A percentile compares a stretch with the other conserved stretches of the same genome.
phyloP scores from a whole-genome alignment of 2,113 vertebrate genomes.

The Eptesicus fuscus region DNA sequence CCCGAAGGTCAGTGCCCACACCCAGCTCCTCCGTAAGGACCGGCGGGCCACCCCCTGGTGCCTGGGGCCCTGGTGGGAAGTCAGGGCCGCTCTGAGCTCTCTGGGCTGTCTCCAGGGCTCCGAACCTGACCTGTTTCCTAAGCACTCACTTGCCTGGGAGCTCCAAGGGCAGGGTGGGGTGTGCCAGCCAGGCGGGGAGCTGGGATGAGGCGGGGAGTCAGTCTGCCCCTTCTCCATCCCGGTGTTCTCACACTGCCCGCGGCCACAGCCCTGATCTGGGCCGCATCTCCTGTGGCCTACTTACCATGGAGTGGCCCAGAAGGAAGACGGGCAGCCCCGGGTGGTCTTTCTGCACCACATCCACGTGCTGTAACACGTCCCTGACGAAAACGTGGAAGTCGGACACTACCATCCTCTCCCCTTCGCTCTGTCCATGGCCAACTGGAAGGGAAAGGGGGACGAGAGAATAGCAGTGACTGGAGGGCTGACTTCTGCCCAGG shows the following conservation, averaged over 20 bases:
- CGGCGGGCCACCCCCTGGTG: not conserved
- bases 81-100: not conserved
- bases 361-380: slow-evolving; percentile 93
- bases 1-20: not conserved
- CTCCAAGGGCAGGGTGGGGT: not conserved
- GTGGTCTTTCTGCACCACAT: slow-evolving; percentile 87
- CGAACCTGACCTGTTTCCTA: not conserved
- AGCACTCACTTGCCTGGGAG: not conserved
- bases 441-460: slow-evolving; percentile 79
- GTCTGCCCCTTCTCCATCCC: not conserved
- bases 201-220: not conserved
- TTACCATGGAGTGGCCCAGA: slow-evolving; percentile 97
- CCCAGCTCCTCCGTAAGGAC: not conserved
- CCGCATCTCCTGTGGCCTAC: not conserved
- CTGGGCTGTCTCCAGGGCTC: not conserved
- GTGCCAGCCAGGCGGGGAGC: not conserved
- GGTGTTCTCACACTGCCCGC: not conserved
- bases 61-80: not conserved
- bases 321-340: slow-evolving; percentile 91
- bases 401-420: slow-evolving; percentile 92
- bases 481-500: fast-evolving
- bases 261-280: fast-evolving
- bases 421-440: slow-evolving; percentile 96
- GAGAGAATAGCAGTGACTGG: not conserved
- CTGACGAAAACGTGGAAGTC: slow-evolving; percentile 94